phyloP scores from a whole-genome alignment of 1,140 invertebrate genomes.

The Papilio polyxenes region DNA sequence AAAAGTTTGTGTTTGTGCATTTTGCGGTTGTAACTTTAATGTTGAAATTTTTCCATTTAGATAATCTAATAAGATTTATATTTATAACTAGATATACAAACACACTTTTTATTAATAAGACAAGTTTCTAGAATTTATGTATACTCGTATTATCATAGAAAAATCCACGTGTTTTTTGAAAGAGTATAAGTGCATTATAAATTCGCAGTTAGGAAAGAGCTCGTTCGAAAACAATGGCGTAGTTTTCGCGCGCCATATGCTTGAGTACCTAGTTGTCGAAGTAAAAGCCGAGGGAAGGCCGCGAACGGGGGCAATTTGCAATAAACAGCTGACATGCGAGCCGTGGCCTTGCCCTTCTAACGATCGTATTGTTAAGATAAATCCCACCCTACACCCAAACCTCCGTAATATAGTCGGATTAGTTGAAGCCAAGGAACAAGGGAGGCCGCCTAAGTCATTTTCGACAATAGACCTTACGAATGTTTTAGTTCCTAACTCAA shows the following conservation, averaged over 20 bases:
- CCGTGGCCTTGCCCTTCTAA: constrained; percentile 65
- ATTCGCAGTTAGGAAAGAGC: not conserved
- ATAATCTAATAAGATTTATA: not conserved
- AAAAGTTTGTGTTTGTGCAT: constrained; percentile 28
- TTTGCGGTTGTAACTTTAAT: not conserved
- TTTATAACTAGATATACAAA: not conserved
- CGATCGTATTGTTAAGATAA: constrained; percentile 58
- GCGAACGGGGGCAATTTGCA: constrained; percentile 56
- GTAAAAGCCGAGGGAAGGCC: constrained; percentile 47
- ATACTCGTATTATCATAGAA: too few species aligned
- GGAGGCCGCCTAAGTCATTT: not conserved
- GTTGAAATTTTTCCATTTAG: not conserved
- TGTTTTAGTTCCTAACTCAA: not conserved
- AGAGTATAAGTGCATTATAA: too few species aligned
- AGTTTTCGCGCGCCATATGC: constrained; percentile 19
- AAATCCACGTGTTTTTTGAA: too few species aligned
- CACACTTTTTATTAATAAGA: too few species aligned
- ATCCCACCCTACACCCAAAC: constrained; percentile 46
- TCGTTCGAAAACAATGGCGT: constrained; percentile 11
- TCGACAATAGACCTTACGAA: not conserved
- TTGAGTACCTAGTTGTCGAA: constrained; percentile 23
- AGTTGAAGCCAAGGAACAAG: not conserved
- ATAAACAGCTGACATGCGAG: constrained; percentile 65
- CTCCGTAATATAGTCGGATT: constrained; percentile 45
- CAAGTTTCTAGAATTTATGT: too few species aligned